phyloP scores from a whole-genome alignment of 2,888 invertebrate species.

The Chymomyza fuscimana region DNA sequence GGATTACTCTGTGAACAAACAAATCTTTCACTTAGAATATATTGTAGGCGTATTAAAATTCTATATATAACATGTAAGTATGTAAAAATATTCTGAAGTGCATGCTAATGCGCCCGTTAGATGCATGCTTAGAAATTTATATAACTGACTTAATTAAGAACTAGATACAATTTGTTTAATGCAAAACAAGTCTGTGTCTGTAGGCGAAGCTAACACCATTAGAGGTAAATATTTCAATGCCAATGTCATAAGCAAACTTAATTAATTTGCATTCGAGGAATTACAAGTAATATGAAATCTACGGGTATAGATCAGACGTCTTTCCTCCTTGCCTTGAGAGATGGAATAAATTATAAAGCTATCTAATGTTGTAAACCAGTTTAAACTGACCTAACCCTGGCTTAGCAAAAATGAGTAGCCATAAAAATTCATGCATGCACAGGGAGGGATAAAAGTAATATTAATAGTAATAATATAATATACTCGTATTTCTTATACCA shows the following conservation, averaged over 20 bases:
- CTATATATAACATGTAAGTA: background rate
- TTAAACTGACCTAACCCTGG: conserved; percentile 15
- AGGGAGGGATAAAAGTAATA: background rate
- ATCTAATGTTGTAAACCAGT: conserved; percentile 29
- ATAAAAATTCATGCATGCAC: background rate
- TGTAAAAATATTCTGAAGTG: background rate
- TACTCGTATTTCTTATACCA: too few species aligned
- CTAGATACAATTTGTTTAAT: background rate
- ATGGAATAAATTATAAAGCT: conserved; percentile 32
- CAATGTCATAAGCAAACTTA: conserved; percentile 19
- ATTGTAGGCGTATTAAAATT: too few species aligned
- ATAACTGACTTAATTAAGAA: background rate
- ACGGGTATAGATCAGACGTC: background rate
- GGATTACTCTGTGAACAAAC: too few species aligned
- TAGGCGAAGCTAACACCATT: conserved; percentile 1
- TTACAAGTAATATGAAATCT: background rate
- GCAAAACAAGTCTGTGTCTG: background rate
- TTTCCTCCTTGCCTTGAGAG: background rate
- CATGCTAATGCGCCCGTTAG: too few species aligned
- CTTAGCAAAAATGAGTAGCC: background rate
- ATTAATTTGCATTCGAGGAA: background rate
- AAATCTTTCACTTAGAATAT: too few species aligned
- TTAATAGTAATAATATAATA: too few species aligned
- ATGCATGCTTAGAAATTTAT: background rate
- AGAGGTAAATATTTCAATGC: conserved; percentile 7